Evolutionary conservation across 2,797 vertebrate species (phyloP).

Genomic region (Distichodus sexfasciatus): DNA sequence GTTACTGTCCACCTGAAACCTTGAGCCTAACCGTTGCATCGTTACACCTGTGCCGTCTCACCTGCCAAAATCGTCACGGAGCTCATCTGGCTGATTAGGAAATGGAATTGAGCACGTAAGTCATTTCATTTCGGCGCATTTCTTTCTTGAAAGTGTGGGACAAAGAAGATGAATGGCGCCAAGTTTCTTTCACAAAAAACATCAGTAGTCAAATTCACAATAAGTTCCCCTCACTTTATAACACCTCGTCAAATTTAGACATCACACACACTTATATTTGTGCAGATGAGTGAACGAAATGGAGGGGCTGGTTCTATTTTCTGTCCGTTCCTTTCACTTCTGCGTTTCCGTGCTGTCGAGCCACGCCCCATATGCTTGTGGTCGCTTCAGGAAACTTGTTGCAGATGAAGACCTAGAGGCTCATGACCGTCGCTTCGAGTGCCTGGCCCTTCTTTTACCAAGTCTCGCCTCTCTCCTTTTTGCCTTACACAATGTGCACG

Average conservation of each 20-base stretch:
- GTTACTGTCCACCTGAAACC: background rate
- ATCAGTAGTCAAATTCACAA: too few relatives aligned
- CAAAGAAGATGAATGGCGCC: too few relatives aligned
- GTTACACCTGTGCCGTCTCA: constrained; percentile 2
- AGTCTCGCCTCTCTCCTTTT: too few relatives aligned
- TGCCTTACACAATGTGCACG: too few relatives aligned
- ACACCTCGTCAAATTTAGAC: background rate
- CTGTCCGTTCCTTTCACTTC: constrained; percentile 60
- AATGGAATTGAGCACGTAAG: too few relatives aligned
- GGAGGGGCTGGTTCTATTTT: constrained; percentile 22
- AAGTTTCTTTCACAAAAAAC: too few relatives aligned
- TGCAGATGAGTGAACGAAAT: background rate
- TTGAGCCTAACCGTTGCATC: background rate
- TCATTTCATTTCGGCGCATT: too few relatives aligned
- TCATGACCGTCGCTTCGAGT: background rate
- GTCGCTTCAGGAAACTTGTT: background rate
- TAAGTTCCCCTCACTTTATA: too few relatives aligned
- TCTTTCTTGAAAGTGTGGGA: too few relatives aligned
- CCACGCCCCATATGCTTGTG: constrained; percentile 4
- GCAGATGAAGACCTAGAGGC: background rate
- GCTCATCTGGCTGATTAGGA: too few relatives aligned
- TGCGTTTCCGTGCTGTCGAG: constrained; percentile 29
- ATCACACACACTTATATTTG: background rate
- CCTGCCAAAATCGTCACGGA: too few relatives aligned
- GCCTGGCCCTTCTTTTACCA: too few relatives aligned